Evolutionary conservation across 30 jellyfish, hydroid and myxozoan species (phyloP), one percentile per base, ranked within the genome.

Genomic region (Rhopilema esculentum): DNA sequence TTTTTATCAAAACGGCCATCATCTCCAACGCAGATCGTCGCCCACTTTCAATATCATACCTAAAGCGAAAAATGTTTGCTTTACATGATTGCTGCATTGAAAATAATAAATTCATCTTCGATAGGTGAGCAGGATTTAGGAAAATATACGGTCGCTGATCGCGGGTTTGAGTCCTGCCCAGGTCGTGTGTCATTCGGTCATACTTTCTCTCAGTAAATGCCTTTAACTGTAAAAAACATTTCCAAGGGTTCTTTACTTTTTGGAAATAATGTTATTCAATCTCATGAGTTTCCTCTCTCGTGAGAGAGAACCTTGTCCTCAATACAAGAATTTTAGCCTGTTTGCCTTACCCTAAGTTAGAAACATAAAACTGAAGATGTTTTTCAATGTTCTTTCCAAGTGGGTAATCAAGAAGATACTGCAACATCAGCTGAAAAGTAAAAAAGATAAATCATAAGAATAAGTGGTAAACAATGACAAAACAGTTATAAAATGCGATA

Each of bases 321-420:
- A n/a, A n/a, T n/a, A n/a, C n/a, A n/a, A 63, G 7, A 40, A 75
- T 32, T 2, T 40, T 40, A 12, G 57, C 12, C 57, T 12, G 6
- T 40, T 40, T 2, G 6, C 57, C 94, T 73, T 64, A 85, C 94
- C 67, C 94, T 4, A 85, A 88, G 32, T 85, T 87, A 21, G 85
- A 52, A 8, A 85, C 51, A 51, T 76, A 94, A 69, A 94, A 94
- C 40, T 89, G 84, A 57, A 94, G 69, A 49, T 68, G 87, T 16
- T 64, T 52, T 17, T 82, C 95, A 1, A 87, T 51, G 75, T 89
- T 89, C 93, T 94, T 94, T 12, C 98, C 98, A 48, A 94, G 97
- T 18, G 98, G 98, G 76, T 89, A 94, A 67, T 94, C 98, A 48
- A 94, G 76, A 25, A 94, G 49, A 68, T 80, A 94, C 74, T 84